These are phyloP conservation scores for Platerodrilus igneus DNA, from an alignment of 2,888 invertebrate genomes.

Conservation along the genomic window DNA sequence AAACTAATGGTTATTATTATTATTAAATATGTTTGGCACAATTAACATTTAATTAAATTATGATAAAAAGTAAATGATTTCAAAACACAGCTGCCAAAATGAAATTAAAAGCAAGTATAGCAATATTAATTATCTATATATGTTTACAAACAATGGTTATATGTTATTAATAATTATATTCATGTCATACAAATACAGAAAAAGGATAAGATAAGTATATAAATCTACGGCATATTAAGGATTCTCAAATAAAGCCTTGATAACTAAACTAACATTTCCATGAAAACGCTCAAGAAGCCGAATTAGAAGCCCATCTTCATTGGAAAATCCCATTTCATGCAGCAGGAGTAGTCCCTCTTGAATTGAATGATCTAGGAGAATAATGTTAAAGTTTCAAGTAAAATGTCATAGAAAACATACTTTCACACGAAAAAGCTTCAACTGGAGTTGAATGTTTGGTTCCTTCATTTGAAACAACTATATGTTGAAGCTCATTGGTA, in stretches of 20 bases:
- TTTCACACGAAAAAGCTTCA: constrained; percentile 12
- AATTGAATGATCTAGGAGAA: constrained; percentile 55
- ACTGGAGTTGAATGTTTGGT: constrained; percentile 3
- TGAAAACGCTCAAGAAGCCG: constrained; percentile 60
- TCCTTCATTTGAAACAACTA: constrained; percentile 1
- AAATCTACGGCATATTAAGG: too few relatives aligned
- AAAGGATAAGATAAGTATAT: too few relatives aligned
- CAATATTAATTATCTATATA: too few relatives aligned
- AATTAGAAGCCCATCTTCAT: constrained; percentile 69
- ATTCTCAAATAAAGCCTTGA: constrained; percentile 27
- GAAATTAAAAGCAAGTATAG: too few relatives aligned
- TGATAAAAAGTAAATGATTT: too few relatives aligned
- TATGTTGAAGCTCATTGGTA: constrained; percentile 7
- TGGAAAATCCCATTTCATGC: constrained; percentile 71
- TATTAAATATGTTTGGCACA: too few relatives aligned
- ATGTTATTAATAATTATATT: too few relatives aligned
- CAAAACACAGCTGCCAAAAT: too few relatives aligned
- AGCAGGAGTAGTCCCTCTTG: constrained; percentile 53
- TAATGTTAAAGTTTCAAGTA: constrained; percentile 13
- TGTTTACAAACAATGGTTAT: too few relatives aligned
- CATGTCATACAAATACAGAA: too few relatives aligned
- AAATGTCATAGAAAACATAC: constrained; percentile 9
- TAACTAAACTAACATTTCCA: constrained; percentile 62
- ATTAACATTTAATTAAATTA: too few relatives aligned
- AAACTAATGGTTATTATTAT: too few relatives aligned